Conservation (phyloP, 2,113 vertebrate species). For the Platycercus adscitus region DNA sequence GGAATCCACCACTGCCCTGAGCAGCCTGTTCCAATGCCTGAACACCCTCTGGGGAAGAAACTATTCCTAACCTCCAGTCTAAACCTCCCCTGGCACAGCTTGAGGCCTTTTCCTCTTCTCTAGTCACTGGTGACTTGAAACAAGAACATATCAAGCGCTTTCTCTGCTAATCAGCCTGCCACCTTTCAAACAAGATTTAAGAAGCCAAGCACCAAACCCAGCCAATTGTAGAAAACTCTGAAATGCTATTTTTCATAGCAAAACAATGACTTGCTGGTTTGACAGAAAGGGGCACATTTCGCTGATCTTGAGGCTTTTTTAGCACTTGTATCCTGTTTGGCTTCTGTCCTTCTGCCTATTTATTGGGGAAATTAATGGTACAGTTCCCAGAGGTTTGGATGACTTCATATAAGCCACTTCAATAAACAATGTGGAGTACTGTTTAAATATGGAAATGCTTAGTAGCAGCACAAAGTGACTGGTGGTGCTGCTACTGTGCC, state of each 20-base stretch:
- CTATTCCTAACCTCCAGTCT: not conserved
- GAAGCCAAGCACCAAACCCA: not conserved
- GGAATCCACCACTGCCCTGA: not conserved
- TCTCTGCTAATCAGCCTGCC: not conserved
- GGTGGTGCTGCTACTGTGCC: not conserved
- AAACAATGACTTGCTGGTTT: not conserved
- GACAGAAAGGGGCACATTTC: not conserved
- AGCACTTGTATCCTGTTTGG: not conserved
- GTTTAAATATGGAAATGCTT: conserved; percentile 35
- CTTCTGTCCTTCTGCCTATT: not conserved
- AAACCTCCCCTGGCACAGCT: not conserved
- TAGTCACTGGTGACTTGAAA: not conserved
- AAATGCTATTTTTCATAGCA: not conserved
- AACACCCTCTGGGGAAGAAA: not conserved
- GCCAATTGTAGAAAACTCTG: not conserved
- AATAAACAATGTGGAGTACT: conserved; percentile 30
- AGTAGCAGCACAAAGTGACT: not conserved
- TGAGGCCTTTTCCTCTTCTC: not conserved
- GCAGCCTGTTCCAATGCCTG: not conserved
- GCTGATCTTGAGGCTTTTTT: not conserved
- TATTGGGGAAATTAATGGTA: conserved; percentile 21
- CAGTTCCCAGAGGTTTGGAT: not conserved
- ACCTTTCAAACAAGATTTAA: not conserved
- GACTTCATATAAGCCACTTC: not conserved
- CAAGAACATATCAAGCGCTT: not conserved